A percentile compares a stretch with the other conserved stretches of the same genome.
Evolutionary conservation across 2,888 invertebrate genomes (phyloP).

Genomic region (Xestia xanthographa): DNA sequence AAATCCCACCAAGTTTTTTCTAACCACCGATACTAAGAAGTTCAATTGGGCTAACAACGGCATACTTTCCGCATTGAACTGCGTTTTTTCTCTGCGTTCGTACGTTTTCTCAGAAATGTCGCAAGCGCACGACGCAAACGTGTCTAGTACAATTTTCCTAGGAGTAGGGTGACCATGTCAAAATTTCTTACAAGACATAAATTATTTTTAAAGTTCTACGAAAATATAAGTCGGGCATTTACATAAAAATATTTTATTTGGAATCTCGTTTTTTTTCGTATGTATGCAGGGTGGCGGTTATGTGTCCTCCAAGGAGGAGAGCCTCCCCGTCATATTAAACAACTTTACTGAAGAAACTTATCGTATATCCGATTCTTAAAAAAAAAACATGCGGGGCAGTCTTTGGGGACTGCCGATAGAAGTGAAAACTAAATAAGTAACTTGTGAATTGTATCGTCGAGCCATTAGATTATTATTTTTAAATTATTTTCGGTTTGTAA

Average conservation of each 20-base stretch:
- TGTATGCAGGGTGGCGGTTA: neutral
- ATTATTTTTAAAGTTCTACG: neutral
- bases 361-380: too few relatives aligned
- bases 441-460: too few relatives aligned
- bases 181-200: neutral
- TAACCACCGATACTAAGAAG: slow-evolving; percentile 16
- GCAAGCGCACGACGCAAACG: slow-evolving; percentile 30
- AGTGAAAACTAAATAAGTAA: too few relatives aligned
- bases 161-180: neutral
- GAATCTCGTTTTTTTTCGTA: neutral
- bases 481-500: too few relatives aligned
- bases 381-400: too few relatives aligned
- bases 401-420: too few relatives aligned
- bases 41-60: slow-evolving; percentile 34
- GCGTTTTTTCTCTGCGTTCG: slow-evolving; percentile 34
- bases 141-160: slow-evolving; percentile 44
- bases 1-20: slow-evolving; percentile 35
- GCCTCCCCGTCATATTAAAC: too few relatives aligned
- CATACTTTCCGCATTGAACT: slow-evolving; percentile 43
- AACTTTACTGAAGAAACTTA: too few relatives aligned
- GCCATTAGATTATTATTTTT: too few relatives aligned
- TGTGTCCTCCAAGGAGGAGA: too few relatives aligned
- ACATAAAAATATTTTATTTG: neutral
- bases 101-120: slow-evolving; percentile 45
- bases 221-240: neutral